Evolutionary conservation across 2,888 invertebrate species (phyloP).

Genomic region (Dynastes tityus): DNA sequence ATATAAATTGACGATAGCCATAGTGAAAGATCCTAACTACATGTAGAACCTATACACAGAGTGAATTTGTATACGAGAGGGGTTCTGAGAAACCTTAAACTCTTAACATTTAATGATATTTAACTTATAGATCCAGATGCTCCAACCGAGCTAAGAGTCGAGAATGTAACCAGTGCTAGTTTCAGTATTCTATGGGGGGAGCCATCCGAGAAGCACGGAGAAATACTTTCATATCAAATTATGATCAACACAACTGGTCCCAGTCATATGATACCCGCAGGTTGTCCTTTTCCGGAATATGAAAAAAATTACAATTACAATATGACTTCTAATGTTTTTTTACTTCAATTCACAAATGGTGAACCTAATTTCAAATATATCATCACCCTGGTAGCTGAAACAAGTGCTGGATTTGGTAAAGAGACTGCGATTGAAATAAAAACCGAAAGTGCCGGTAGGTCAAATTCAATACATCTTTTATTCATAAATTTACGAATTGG

Average conservation of each 20-base stretch:
- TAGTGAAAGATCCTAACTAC: too few relatives aligned
- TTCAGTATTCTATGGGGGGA: conserved; percentile 48
- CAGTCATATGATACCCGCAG: conserved; percentile 41
- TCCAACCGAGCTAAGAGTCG: background rate
- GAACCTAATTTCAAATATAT: conserved; percentile 50
- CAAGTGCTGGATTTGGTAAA: conserved; percentile 46
- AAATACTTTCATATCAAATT: conserved; percentile 45
- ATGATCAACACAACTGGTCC: conserved; percentile 37
- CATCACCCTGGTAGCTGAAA: conserved; percentile 46
- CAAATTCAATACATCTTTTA: background rate
- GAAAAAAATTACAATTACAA: background rate
- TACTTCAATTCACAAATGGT: conserved; percentile 36
- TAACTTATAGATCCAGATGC: background rate
- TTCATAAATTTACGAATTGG: too few relatives aligned
- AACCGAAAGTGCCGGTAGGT: background rate
- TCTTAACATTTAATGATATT: too few relatives aligned
- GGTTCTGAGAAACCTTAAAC: too few relatives aligned
- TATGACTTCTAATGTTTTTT: conserved; percentile 24
- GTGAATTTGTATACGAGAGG: too few relatives aligned
- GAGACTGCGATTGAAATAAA: background rate
- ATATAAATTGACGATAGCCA: too few relatives aligned
- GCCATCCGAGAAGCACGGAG: conserved; percentile 22
- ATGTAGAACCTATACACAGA: too few relatives aligned
- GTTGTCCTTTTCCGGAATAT: conserved; percentile 25
- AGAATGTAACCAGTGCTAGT: background rate